Conservation (phyloP, 2,888 invertebrate genomes). For the Quadroppia sp. region DNA sequence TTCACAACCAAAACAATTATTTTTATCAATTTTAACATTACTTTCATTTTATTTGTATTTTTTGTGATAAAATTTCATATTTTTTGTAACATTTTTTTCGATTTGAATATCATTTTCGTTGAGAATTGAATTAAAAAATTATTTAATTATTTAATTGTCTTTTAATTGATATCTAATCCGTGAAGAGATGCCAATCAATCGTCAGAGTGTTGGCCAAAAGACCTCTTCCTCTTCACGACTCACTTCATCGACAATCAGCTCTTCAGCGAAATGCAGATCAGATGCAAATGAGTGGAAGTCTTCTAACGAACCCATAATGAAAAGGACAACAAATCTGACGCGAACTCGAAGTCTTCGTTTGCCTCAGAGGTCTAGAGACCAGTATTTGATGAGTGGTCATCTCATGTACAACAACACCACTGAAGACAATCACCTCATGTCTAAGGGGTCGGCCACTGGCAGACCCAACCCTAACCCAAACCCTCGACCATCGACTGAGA, state of each 20-base stretch:
- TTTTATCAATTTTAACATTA: no score
- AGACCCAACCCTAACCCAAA: neutral
- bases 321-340: neutral
- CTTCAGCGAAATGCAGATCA: slow-evolving; percentile 3
- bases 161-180: no score
- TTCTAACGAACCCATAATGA: neutral
- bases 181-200: slow-evolving; percentile 11
- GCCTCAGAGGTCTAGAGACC: slow-evolving; percentile 6
- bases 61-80: no score
- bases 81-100: no score
- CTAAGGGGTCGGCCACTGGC: neutral
- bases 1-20: no score
- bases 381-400: neutral
- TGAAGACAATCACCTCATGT: neutral
- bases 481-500: neutral
- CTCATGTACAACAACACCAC: neutral
- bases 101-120: no score
- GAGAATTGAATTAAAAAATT: no score
- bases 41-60: no score
- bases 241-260: neutral
- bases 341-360: slow-evolving; percentile 29
- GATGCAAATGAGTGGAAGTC: neutral
- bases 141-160: no score
- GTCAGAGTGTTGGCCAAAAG: neutral
- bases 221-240: slow-evolving; percentile 11